Evolutionary conservation across 2,888 invertebrate species (phyloP).

Genomic region (Mythimna loreyi): DNA sequence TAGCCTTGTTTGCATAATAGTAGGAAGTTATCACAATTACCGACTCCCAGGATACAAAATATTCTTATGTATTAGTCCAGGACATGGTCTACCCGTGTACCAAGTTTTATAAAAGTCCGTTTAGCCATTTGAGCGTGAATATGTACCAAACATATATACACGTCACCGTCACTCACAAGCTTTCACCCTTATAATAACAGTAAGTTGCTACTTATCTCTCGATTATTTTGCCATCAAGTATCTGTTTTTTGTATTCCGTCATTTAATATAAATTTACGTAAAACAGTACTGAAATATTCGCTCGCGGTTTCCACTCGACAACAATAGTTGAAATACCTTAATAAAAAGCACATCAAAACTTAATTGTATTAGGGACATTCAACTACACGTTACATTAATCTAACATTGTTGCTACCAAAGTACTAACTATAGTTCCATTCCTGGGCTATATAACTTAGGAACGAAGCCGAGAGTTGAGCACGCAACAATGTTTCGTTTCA

Average conservation of each 20-base stretch:
- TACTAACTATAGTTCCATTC: conserved; percentile 26
- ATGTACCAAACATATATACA: no score
- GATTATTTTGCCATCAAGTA: neutral
- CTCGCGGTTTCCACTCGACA: neutral
- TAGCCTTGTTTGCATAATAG: no score
- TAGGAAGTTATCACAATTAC: no score
- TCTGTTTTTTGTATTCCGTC: neutral
- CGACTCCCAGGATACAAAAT: no score
- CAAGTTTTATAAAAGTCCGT: no score
- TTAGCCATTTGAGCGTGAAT: no score
- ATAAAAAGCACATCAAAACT: conserved; percentile 31
- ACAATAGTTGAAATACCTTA: conserved; percentile 3
- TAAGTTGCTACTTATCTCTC: neutral
- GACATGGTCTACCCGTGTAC: no score
- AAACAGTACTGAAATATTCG: neutral
- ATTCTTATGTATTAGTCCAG: no score
- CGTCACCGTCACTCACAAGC: no score
- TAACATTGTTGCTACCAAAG: conserved; percentile 38
- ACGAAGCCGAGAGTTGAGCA: conserved; percentile 37
- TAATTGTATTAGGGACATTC: conserved; percentile 19
- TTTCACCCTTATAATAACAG: no score
- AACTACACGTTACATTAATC: conserved; percentile 17
- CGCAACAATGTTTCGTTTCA: conserved; percentile 55
- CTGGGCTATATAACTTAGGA: conserved; percentile 39
- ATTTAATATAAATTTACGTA: neutral